Conservation (phyloP, 2,797 vertebrate species). For the Pipistrellus kuhlii region DNA sequence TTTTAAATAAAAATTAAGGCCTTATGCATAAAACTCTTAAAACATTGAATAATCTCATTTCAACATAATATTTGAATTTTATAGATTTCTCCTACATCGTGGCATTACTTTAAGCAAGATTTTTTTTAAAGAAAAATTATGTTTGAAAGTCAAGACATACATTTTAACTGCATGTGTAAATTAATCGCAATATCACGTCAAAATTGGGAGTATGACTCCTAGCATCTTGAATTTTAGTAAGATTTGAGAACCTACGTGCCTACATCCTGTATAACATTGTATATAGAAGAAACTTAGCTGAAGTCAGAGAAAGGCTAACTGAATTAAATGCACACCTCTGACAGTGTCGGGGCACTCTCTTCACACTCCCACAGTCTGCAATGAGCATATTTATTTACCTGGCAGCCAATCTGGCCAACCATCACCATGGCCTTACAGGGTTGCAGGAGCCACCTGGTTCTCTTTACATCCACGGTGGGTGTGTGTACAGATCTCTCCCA, state of each 20-base stretch:
- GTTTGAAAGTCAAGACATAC: constrained; percentile 27
- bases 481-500: background rate
- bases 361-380: background rate
- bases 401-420: background rate
- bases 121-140: constrained; percentile 21
- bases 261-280: background rate
- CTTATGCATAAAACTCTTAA: background rate
- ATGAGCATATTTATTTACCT: background rate
- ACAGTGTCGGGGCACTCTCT: background rate
- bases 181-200: background rate
- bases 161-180: background rate
- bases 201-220: background rate
- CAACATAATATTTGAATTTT: constrained; percentile 6
- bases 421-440: background rate
- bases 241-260: background rate
- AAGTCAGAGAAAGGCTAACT: background rate
- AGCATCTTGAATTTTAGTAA: constrained; percentile 17
- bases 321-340: background rate
- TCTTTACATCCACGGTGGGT: background rate
- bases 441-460: background rate
- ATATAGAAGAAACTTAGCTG: background rate
- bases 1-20: constrained; percentile 2
- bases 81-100: background rate
- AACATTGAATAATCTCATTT: background rate
- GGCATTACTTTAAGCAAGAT: background rate